These are phyloP conservation scores for Tuberolachnus salignus DNA, from an alignment of 2,888 invertebrate species.

Conservation along the genomic window DNA sequence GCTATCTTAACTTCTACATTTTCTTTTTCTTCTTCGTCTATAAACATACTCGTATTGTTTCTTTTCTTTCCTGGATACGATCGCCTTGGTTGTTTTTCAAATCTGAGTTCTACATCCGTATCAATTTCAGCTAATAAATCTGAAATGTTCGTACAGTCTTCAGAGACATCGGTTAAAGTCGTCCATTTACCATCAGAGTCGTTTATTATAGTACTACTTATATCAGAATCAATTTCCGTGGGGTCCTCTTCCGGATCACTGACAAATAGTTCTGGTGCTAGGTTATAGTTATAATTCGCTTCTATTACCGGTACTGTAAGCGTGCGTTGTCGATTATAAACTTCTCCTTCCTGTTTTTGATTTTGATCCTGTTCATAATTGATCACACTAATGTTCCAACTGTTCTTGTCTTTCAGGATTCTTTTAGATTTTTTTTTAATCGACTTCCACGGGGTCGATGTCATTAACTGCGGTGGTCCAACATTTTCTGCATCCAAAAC, in stretches of 20 bases:
- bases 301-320: constrained; percentile 8
- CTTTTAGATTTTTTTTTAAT: constrained; percentile 15
- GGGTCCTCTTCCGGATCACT: constrained; percentile 52
- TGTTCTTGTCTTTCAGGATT: constrained; percentile 36
- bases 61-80: constrained; percentile 51
- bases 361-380: neutral
- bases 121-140: constrained; percentile 52
- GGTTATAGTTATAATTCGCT: constrained; percentile 23
- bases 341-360: neutral
- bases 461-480: constrained; percentile 30
- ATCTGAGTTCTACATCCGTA: constrained; percentile 35
- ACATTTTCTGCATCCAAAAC: constrained; percentile 40
- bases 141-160: constrained; percentile 21
- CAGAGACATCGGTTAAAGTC: constrained; percentile 39
- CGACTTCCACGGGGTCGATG: constrained; percentile 33
- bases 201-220: neutral
- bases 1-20: neutral
- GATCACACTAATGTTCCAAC: constrained; percentile 37
- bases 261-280: constrained; percentile 25
- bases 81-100: constrained; percentile 39
- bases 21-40: constrained; percentile 29
- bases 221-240: neutral
- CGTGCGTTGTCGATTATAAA: neutral
- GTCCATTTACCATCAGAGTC: constrained; percentile 52
- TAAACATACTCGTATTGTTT: constrained; percentile 41